These are phyloP conservation scores for Gymnobelideus leadbeateri DNA, from an alignment of 2,113 vertebrate genomes.

Conservation along the genomic window DNA sequence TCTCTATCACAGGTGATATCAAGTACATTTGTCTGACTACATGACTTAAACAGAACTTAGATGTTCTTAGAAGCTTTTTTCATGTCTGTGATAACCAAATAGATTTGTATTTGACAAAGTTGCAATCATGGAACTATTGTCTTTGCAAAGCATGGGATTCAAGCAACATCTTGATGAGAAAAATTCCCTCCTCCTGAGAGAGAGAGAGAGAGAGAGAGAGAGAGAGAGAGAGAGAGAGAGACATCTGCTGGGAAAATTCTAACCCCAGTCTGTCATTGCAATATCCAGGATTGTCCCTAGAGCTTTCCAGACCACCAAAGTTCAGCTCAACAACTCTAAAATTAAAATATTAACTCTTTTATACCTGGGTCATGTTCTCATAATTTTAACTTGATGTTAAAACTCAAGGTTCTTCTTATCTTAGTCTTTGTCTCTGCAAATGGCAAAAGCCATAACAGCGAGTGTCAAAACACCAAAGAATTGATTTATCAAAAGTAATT, in stretches of 20 bases:
- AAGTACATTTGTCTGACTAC: background rate
- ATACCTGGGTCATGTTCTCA: constrained; percentile 48
- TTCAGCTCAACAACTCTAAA: constrained; percentile 44
- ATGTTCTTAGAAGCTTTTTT: background rate
- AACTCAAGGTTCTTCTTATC: background rate
- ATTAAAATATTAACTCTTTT: constrained; percentile 55
- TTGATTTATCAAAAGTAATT: background rate
- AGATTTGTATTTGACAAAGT: background rate
- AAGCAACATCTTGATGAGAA: constrained; percentile 24
- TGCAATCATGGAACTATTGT: background rate
- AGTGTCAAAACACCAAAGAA: constrained; percentile 20
- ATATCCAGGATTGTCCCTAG: constrained; percentile 11
- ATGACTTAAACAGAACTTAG: constrained; percentile 21
- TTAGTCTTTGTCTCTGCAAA: background rate
- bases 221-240: background rate
- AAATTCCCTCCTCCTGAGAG: background rate
- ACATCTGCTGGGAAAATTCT: constrained; percentile 13
- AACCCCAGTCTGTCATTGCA: constrained; percentile 26
- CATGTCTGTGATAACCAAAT: constrained; percentile 38
- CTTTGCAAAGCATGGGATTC: background rate
- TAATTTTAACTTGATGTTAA: constrained; percentile 62
- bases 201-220: too few species aligned
- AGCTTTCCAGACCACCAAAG: constrained; percentile 48
- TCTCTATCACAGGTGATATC: background rate
- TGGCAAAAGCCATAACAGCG: background rate